Percentiles rank a stretch among this genome's conserved stretches.
These are phyloP conservation scores for Oscheius sp. DNA, from an alignment of 2,888 invertebrate genomes.

Conservation along the genomic window DNA sequence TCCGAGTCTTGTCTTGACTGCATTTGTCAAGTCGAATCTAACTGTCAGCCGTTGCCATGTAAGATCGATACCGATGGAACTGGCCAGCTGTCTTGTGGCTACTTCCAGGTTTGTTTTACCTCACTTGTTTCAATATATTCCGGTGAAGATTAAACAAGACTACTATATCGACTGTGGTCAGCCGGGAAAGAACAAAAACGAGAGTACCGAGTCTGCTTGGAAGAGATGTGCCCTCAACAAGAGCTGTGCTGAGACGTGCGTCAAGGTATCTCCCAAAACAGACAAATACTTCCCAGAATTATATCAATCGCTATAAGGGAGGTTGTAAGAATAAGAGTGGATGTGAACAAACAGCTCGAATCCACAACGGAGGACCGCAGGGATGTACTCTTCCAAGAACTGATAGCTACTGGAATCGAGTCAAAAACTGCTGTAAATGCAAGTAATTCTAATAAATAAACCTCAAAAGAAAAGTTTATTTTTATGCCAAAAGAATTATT, in stretches of 20 bases:
- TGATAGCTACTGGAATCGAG: not conserved
- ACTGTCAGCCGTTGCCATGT: slow-evolving; percentile 47
- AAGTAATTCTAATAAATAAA: too few species aligned
- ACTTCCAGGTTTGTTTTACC: slow-evolving; percentile 44
- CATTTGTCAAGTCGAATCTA: slow-evolving; percentile 49
- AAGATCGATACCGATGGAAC: slow-evolving; percentile 52
- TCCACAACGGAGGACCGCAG: too few species aligned
- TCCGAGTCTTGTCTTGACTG: slow-evolving; percentile 36
- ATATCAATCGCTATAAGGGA: too few species aligned
- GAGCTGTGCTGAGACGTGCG: slow-evolving; percentile 40
- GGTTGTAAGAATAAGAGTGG: too few species aligned
- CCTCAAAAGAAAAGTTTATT: too few species aligned
- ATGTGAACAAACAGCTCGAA: too few species aligned
- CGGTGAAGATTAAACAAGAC: slow-evolving; percentile 68
- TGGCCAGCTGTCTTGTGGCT: slow-evolving; percentile 56
- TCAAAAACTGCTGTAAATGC: not conserved
- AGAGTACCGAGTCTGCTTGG: slow-evolving; percentile 48
- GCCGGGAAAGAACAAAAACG: slow-evolving; percentile 61
- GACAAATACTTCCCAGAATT: not conserved
- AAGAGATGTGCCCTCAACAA: slow-evolving; percentile 51
- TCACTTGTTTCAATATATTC: too few species aligned
- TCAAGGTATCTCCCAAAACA: slow-evolving; percentile 24
- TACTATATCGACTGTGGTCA: slow-evolving; percentile 70
- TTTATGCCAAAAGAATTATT: too few species aligned
- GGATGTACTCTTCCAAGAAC: not conserved